phyloP scores from a whole-genome alignment of 2,888 invertebrate species.

The Drosophila atroscutellata region DNA sequence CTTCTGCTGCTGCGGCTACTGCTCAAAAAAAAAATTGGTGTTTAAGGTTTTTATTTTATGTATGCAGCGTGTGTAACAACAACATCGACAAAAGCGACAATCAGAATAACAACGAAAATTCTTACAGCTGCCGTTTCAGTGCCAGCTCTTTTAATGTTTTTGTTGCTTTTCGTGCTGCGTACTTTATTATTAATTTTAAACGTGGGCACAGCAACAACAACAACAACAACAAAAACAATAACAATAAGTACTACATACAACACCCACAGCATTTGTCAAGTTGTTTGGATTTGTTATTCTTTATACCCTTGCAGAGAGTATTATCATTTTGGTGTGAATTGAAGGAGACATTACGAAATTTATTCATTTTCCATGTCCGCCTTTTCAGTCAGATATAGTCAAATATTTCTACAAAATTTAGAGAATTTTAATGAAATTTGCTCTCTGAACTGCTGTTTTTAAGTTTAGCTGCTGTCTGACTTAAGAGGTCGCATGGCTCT shows the following conservation, averaged over 20 bases:
- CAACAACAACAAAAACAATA: constrained; percentile 15
- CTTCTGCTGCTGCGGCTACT: constrained; percentile 23
- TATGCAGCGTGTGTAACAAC: constrained; percentile 30
- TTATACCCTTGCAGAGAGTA: not conserved
- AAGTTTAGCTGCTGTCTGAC: constrained; percentile 6
- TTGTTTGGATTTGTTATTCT: constrained; percentile 53
- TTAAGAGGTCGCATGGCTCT: not conserved
- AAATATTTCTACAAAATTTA: not conserved
- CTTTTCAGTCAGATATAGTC: not conserved
- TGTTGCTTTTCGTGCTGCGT: constrained; percentile 44
- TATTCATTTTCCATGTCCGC: not conserved
- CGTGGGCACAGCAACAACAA: constrained; percentile 62
- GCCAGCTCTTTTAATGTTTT: constrained; percentile 49
- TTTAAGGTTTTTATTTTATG: constrained; percentile 43
- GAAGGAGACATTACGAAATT: not conserved
- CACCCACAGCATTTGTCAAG: constrained; percentile 73
- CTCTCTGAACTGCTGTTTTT: not conserved
- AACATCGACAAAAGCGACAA: constrained; percentile 27
- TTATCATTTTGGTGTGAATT: not conserved
- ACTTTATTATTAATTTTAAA: constrained; percentile 75
- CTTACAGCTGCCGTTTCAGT: constrained; percentile 58
- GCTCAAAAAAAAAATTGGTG: constrained; percentile 40
- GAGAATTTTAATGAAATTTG: not conserved
- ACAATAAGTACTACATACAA: constrained; percentile 52
- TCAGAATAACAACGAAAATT: constrained; percentile 49